A percentile compares a stretch with the other conserved stretches of the same genome.
Evolutionary conservation across 2,113 vertebrate species (phyloP).

Genomic region (Phalacrocorax carbo): DNA sequence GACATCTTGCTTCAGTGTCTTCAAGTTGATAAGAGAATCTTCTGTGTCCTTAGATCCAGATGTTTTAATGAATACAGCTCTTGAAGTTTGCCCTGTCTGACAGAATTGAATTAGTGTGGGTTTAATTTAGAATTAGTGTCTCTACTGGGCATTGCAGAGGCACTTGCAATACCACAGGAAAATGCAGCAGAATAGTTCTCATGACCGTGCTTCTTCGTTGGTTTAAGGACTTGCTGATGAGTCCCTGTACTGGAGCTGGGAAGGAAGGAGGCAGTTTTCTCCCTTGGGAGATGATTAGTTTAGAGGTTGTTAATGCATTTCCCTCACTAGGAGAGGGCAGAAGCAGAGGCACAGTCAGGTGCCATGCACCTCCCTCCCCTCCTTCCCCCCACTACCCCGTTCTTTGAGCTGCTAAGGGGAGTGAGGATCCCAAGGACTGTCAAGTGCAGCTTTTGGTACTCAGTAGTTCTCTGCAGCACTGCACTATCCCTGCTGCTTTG

Average conservation of each 20-base stretch:
- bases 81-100: neutral
- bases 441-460: neutral
- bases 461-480: neutral
- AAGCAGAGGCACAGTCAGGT: neutral
- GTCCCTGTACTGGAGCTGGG: neutral
- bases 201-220: accelerated
- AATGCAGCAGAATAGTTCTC: neutral
- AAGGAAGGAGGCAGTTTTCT: neutral
- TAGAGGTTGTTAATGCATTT: neutral
- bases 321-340: neutral
- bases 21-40: neutral
- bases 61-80: neutral
- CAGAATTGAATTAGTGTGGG: neutral
- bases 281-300: neutral
- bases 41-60: neutral
- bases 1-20: neutral
- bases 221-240: neutral
- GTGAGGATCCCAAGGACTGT: neutral
- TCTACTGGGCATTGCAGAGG: neutral
- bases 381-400: accelerated
- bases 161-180: neutral
- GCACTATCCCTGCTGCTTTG: neutral
- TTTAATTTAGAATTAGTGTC: neutral
- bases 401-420: neutral
- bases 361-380: neutral